Conservation (phyloP, 2,888 invertebrate genomes). For the Yponomeuta plumbellus region DNA sequence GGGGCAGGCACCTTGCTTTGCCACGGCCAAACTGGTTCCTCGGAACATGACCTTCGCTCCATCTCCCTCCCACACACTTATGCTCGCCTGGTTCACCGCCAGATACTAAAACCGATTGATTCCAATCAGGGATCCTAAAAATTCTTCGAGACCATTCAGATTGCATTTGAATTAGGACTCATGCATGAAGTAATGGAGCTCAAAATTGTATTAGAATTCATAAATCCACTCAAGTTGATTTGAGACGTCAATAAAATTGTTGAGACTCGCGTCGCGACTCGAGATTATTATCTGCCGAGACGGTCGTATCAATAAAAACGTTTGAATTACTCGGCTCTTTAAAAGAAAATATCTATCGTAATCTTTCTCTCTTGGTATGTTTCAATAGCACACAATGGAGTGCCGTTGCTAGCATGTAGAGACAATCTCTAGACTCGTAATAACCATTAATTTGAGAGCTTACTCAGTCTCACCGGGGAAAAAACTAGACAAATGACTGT, state of each 20-base stretch:
- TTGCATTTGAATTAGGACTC: neutral
- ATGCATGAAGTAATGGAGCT: neutral
- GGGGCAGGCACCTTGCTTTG: conserved; percentile 68
- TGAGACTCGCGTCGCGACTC: neutral
- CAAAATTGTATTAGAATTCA: neutral
- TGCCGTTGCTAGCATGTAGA: conserved; percentile 5
- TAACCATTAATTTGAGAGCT: conserved; percentile 10
- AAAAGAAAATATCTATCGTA: neutral
- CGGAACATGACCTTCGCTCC: conserved; percentile 56
- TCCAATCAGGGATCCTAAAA: conserved; percentile 33
- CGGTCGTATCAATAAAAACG: neutral
- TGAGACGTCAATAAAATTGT: neutral
- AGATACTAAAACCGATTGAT: conserved; percentile 59
- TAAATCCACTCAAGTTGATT: neutral
- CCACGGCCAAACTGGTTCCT: conserved; percentile 67
- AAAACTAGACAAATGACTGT: conserved; percentile 34
- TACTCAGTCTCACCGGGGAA: conserved; percentile 4
- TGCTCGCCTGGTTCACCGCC: conserved; percentile 59
- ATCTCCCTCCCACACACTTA: conserved; percentile 52
- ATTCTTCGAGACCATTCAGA: neutral
- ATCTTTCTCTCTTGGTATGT: conserved; percentile 6
- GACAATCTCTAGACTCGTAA: conserved; percentile 12
- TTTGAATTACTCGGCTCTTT: neutral
- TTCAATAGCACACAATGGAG: conserved; percentile 14
- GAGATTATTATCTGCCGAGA: conserved; percentile 13